phyloP scores from a whole-genome alignment of 23 tunicate genomes.

The Styela plicata region DNA sequence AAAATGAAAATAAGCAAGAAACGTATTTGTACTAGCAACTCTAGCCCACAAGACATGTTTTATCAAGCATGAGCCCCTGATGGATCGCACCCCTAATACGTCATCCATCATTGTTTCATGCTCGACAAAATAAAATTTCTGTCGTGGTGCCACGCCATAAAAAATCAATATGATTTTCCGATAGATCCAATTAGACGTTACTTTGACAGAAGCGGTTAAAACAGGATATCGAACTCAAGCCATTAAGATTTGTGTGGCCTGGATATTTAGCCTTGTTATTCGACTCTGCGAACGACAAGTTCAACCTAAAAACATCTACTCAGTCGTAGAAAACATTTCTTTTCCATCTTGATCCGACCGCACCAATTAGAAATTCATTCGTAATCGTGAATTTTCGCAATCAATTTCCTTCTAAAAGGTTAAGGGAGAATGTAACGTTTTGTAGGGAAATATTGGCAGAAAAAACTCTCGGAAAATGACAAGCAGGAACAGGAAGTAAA shows the following conservation, averaged over 20 bases:
- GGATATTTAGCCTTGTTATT: background rate
- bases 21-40: too few relatives aligned
- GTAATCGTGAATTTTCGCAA: background rate
- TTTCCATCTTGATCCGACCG: background rate
- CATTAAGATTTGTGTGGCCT: background rate
- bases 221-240: background rate
- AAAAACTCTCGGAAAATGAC: too few relatives aligned
- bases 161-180: background rate
- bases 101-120: too few relatives aligned
- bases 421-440: too few relatives aligned
- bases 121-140: too few relatives aligned
- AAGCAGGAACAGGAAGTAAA: too few relatives aligned
- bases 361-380: background rate
- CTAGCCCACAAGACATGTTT: too few relatives aligned
- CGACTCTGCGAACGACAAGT: background rate
- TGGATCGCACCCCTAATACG: too few relatives aligned
- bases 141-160: too few relatives aligned
- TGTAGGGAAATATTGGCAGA: too few relatives aligned
- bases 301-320: background rate
- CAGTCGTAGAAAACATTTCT: background rate
- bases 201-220: slow-evolving; percentile 7
- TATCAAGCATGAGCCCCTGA: too few relatives aligned
- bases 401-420: background rate
- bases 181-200: background rate
- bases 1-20: too few relatives aligned